Evolutionary conservation across 2,888 invertebrate genomes (phyloP).

Genomic region (Brachylomia viminalis): DNA sequence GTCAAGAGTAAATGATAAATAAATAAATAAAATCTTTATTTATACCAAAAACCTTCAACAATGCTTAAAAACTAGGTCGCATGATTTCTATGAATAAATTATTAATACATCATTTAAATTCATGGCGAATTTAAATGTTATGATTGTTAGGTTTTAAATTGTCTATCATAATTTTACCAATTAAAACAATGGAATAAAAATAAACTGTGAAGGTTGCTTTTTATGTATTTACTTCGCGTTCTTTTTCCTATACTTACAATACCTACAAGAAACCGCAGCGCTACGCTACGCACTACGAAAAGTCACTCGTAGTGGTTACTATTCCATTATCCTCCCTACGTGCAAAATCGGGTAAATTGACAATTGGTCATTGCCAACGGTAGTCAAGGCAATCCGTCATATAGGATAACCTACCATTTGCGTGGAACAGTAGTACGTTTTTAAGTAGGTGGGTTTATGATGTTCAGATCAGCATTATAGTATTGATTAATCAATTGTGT

Average conservation of each 20-base stretch:
- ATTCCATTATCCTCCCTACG: slow-evolving; percentile 55
- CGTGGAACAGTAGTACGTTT: slow-evolving; percentile 2
- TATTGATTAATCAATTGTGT: neutral
- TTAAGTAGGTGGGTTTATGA: neutral
- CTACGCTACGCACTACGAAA: neutral
- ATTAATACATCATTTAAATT: too few relatives aligned
- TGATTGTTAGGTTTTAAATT: neutral
- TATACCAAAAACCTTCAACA: too few relatives aligned
- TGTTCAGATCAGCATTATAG: neutral
- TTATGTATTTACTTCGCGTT: slow-evolving; percentile 14
- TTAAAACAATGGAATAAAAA: slow-evolving; percentile 25
- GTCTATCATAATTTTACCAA: slow-evolving; percentile 2
- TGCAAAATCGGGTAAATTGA: slow-evolving; percentile 58
- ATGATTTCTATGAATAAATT: too few relatives aligned
- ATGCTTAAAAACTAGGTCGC: too few relatives aligned
- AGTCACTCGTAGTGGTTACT: slow-evolving; percentile 33
- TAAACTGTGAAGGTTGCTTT: slow-evolving; percentile 34
- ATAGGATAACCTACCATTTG: slow-evolving; percentile 31
- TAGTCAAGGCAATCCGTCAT: slow-evolving; percentile 51
- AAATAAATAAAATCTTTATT: too few relatives aligned
- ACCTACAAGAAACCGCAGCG: neutral
- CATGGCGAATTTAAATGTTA: too few relatives aligned
- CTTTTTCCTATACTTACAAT: neutral
- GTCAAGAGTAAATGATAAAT: too few relatives aligned
- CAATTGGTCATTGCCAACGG: slow-evolving; percentile 60